Evolutionary conservation across 2,888 invertebrate species (phyloP), one percentile per base, ranked within the genome.

Genomic region (Sinopyrophorus schimmeli): DNA sequence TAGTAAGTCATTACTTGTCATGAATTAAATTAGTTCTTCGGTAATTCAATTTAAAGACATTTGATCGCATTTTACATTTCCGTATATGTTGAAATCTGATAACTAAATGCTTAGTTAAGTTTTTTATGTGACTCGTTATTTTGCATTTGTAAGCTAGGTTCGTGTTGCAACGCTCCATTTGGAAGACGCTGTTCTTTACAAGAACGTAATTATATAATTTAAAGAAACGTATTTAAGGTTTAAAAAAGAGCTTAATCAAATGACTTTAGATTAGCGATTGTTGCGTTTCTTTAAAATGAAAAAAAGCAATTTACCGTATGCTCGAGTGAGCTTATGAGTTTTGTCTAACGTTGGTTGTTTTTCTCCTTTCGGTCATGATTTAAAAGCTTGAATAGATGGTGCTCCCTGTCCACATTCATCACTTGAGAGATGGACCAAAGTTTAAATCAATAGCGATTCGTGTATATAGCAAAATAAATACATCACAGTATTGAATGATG

Each of bases 361-460:
- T 69, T 66, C 67, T 64, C 63, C 59, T 55, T 60, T 60, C 58
- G 60, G 57, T 66, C 65, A 65, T 66, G 65, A 67, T 67, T 67
- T 65, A 66, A 64, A 59, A 61, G 62, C 61, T 59, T 62, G 64
- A 67, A 69, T 66, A 62, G 66, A 68, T 68, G 63, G 64, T 61
- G 64, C 62, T 59, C 65, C 61, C 63, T 61, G 62, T 59, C 64
- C 66, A 63, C 69, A 70, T 70, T 68, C 68, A 70, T 71, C 71
- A 70, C 68, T 58, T 59, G 59, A 63, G 64, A 68, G 66, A 65
- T 66, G 68, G 66, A 67, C 65, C 66, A 66, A 70, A 69, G 65
- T 68, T 69, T 69, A 69, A 71, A 71, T 71, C 70, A 69, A 70
- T 70, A 70, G 64, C 57, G 62, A 59, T 61, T 60, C 65, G 60